Percentiles rank a stretch among this genome's conserved stretches.
phyloP scores from a whole-genome alignment of 2,888 invertebrate species.

The Ellobium chinense region DNA sequence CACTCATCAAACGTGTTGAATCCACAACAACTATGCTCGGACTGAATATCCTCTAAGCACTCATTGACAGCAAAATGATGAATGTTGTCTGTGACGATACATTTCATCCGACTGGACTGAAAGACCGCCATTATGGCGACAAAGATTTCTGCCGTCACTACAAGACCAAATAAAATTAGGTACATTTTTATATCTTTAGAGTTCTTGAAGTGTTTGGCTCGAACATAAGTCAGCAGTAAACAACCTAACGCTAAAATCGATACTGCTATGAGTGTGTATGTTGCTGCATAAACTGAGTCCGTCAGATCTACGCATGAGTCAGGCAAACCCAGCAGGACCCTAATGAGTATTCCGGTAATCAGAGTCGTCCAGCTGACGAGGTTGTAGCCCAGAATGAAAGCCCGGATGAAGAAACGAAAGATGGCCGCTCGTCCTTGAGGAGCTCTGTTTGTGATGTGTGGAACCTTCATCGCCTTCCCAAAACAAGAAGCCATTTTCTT shows the following conservation, averaged over 20 bases:
- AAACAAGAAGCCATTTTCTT: too few species aligned
- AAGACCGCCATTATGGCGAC: not conserved
- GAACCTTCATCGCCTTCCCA: too few species aligned
- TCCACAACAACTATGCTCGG: not conserved
- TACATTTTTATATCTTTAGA: not conserved
- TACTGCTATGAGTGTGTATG: not conserved
- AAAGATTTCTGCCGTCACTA: not conserved
- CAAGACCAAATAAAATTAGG: not conserved
- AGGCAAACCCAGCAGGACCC: not conserved
- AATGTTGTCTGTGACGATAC: not conserved
- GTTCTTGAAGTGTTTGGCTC: not conserved
- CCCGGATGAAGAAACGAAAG: not conserved
- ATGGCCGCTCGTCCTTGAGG: not conserved
- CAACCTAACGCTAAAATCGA: not conserved
- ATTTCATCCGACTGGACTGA: not conserved
- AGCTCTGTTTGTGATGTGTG: not conserved
- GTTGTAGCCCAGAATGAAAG: not conserved
- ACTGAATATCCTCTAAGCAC: not conserved
- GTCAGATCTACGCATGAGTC: not conserved
- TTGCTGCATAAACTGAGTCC: not conserved
- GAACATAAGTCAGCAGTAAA: not conserved
- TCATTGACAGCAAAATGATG: not conserved
- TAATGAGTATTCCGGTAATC: not conserved
- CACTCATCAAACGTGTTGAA: not conserved
- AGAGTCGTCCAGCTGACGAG: not conserved